Base-by-base conservation (phyloP, 1,140 invertebrate species). In the Heliothis subflexa region DNA sequence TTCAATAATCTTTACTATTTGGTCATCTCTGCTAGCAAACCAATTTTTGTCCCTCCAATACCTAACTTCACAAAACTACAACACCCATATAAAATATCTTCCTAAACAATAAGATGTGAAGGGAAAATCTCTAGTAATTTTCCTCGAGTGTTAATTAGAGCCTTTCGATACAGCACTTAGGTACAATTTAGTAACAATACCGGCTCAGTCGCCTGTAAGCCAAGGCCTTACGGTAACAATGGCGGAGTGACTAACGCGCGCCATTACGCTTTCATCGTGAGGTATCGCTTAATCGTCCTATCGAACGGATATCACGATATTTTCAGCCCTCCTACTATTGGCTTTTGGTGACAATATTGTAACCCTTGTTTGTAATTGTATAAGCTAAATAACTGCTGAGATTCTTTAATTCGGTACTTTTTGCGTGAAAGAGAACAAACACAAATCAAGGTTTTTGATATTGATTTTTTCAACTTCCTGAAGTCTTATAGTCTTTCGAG, bases 261-360 rank as follows among this genome's bases (percentile, higher is more conserved):
- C 71, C 75, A 78, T 81, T 81, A 81, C 71, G 71, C 71, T 59
- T 45, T 57, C 40, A 47, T 59, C 72, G 50, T 25, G 68, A 66
- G 61, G 49, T 80, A 80, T 72, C 79, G 78, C 55, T 75, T 75
- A 76, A 73, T 64, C 64, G 55, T 72, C 66, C 61, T 71, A 71
- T 61, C 76, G 66, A 12, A 49, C 12, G 16, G 18, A 49, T 21
- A 52, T 70, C 47, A 70, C 47, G 21, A 70, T 66, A 66, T 66
- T 66, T 66, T 66, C 62, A 21, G 16, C 18, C n/a, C 62, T 18
- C 12, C 62, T 66, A 66, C 62, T 47, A 47, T 47, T 66, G 40
- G 61, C 45, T 45, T 40, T 28, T 59, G 14, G 59, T 40, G 28
- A 16, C 9, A 62, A 10, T 13, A 2, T n/a, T 40, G 3, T n/a